Evolutionary conservation across 1,140 invertebrate species (phyloP).

Genomic region (Zaprionus lachaisei): DNA sequence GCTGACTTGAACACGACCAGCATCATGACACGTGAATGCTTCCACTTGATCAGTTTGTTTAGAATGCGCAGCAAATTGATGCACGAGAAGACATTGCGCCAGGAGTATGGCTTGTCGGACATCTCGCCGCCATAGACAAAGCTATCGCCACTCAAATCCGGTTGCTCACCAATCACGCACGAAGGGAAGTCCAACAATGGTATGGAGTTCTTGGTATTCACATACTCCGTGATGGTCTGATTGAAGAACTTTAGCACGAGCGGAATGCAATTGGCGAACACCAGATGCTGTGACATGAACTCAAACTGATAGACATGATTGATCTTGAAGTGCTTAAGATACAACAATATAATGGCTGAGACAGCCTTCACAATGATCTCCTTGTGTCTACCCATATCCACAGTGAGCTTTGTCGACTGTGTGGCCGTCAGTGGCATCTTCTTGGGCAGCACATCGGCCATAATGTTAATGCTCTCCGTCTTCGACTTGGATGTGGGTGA

Average conservation of each 20-base stretch:
- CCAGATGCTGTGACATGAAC: conserved; percentile 99
- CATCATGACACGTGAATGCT: conserved; percentile 99
- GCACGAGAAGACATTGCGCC: conserved; percentile 99
- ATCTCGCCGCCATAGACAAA: conserved; percentile 88
- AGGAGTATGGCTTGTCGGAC: conserved; percentile 94
- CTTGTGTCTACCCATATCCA: conserved; percentile 99
- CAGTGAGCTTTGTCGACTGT: conserved; percentile 98
- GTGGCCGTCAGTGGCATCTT: conserved; percentile 98
- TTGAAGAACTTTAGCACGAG: conserved; percentile 99
- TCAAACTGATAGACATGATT: conserved; percentile 99
- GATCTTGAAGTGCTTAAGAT: conserved; percentile 99
- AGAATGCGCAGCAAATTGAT: conserved; percentile 98
- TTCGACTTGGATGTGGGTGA: conserved; percentile 99
- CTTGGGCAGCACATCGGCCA: conserved; percentile 98
- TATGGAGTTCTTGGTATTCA: conserved; percentile 97
- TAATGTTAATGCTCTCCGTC: conserved; percentile 99
- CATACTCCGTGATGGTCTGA: conserved; percentile 98
- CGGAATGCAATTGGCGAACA: conserved; percentile 99
- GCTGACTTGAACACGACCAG: conserved; percentile 99
- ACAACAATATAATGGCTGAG: conserved; percentile 95
- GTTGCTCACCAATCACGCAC: conserved; percentile 98
- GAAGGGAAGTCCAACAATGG: conserved; percentile 97
- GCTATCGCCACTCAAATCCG: conserved; percentile 96
- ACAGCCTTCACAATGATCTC: conserved; percentile 99
- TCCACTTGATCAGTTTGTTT: conserved; percentile 99